phyloP scores from a whole-genome alignment of 1,140 invertebrate species.

The Luehdorfia chinensis region DNA sequence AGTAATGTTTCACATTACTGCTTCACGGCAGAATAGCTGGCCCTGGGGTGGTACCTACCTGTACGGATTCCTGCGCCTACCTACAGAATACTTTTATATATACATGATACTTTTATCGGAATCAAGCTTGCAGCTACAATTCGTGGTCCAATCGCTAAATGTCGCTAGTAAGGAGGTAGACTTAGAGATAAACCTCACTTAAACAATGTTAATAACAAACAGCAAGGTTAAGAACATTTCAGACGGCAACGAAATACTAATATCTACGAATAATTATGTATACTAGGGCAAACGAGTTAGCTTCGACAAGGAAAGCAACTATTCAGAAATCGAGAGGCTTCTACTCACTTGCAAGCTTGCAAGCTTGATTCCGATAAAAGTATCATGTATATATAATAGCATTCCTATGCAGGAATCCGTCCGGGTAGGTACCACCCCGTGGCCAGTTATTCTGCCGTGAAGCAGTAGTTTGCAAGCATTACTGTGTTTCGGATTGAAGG shows the following conservation, averaged over 20 bases:
- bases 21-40: no score
- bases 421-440: conserved; percentile 7
- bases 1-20: no score
- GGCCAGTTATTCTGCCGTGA: conserved; percentile 2
- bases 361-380: conserved; percentile 22
- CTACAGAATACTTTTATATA: no score
- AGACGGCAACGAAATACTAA: not conserved
- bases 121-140: conserved; percentile 13
- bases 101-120: conserved; percentile 12
- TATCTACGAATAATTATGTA: conserved; percentile 19
- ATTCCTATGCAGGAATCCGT: conserved; percentile 12
- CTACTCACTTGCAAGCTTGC: conserved; percentile 21
- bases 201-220: conserved; percentile 26
- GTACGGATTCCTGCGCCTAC: no score
- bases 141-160: conserved; percentile 8
- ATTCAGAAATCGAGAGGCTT: conserved; percentile 18
- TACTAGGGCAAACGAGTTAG: conserved; percentile 24
- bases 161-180: conserved; percentile 10
- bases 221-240: conserved; percentile 1
- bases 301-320: conserved; percentile 17
- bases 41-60: no score
- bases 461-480: conserved; percentile 3
- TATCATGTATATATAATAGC: conserved; percentile 20
- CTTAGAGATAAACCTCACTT: conserved; percentile 16
- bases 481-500: conserved; percentile 1